Conservation (phyloP, 2,797 vertebrate genomes). For the Periophthalmus magnuspinnatus region DNA sequence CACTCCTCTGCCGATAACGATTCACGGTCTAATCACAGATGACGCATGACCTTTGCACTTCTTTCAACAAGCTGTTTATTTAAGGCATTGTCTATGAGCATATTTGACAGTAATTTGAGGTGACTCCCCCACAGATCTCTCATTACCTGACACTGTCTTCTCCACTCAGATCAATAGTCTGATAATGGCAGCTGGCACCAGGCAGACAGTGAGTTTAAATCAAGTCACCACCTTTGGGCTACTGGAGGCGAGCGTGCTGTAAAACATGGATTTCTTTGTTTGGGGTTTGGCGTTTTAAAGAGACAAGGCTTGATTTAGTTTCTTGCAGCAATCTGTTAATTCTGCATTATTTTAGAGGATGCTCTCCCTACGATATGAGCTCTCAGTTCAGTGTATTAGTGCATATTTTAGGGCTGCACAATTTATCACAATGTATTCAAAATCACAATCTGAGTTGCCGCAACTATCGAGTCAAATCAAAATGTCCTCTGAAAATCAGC, state of each 20-base stretch:
- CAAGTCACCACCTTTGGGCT: conserved; percentile 5
- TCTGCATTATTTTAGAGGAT: not conserved
- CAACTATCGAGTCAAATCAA: too few relatives aligned
- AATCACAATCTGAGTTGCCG: too few relatives aligned
- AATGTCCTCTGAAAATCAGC: too few relatives aligned
- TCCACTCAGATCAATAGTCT: conserved; percentile 43
- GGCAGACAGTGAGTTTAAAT: conserved; percentile 15
- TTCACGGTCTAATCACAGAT: conserved; percentile 19
- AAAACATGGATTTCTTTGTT: not conserved
- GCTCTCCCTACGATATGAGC: too few relatives aligned
- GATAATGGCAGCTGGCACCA: conserved; percentile 18
- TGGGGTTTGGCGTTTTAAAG: not conserved
- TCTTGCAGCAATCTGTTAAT: not conserved
- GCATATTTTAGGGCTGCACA: too few relatives aligned
- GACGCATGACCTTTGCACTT: conserved; percentile 39
- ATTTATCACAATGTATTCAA: too few relatives aligned
- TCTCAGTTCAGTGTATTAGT: too few relatives aligned
- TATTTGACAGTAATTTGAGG: conserved; percentile 40
- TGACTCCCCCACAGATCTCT: conserved; percentile 29
- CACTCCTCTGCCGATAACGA: conserved; percentile 30
- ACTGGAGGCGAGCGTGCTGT: not conserved
- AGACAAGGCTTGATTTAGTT: not conserved
- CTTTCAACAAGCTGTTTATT: conserved; percentile 45
- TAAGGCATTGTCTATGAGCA: conserved; percentile 35
- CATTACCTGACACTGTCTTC: conserved; percentile 29